These are phyloP conservation scores for Agonopterix heracliana DNA, from an alignment of 2,888 invertebrate genomes.

Conservation along the genomic window DNA sequence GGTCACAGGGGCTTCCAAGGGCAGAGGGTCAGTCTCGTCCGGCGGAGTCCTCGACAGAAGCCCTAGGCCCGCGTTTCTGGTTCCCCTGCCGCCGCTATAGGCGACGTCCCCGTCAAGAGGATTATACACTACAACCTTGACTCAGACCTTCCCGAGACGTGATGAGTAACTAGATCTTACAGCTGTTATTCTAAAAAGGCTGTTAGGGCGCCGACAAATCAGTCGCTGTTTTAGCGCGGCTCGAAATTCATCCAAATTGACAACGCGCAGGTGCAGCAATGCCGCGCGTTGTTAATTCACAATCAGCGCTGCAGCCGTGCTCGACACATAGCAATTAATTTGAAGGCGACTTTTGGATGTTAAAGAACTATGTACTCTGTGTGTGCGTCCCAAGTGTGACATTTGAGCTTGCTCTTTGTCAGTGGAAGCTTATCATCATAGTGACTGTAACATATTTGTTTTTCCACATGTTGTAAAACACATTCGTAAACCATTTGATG, in stretches of 20 bases:
- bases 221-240: no score
- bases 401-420: constrained; percentile 77
- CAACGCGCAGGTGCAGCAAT: no score
- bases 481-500: no score
- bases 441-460: constrained; percentile 24
- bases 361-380: constrained; percentile 69
- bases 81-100: constrained; percentile 77
- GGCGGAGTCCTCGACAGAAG: constrained; percentile 66
- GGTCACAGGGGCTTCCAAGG: constrained; percentile 80
- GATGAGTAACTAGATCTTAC: constrained; percentile 39
- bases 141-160: constrained; percentile 89
- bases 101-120: constrained; percentile 80
- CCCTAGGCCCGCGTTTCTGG: constrained; percentile 78
- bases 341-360: no score
- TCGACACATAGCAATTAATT: no score
- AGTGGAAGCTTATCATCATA: constrained; percentile 45
- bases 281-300: no score
- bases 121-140: constrained; percentile 61
- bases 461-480: no score
- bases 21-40: constrained; percentile 61
- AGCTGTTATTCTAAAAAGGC: no score
- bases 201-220: no score
- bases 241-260: no score
- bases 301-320: no score
- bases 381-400: constrained; percentile 82